Evolutionary conservation across 2,113 vertebrate species (phyloP).

Genomic region (Varanus komodoensis): DNA sequence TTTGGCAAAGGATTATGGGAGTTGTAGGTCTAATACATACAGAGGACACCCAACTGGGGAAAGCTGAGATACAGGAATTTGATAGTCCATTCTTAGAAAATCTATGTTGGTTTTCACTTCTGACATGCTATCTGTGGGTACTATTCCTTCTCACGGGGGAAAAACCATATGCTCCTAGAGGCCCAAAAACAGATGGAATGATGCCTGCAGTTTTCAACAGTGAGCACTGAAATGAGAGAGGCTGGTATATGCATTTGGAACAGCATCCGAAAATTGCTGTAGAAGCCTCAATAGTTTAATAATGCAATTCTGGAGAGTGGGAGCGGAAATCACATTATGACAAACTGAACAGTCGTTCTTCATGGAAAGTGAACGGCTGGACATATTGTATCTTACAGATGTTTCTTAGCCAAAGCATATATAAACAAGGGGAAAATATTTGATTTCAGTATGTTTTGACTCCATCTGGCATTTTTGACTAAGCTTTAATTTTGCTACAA

Average conservation of each 20-base stretch:
- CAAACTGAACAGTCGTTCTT: neutral
- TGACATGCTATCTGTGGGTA: neutral
- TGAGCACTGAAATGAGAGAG: neutral
- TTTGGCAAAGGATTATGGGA: too few species aligned
- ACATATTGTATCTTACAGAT: conserved; percentile 7
- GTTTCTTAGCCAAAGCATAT: neutral
- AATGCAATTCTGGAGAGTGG: neutral
- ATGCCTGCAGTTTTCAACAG: neutral
- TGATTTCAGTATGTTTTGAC: neutral
- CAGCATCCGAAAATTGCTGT: neutral
- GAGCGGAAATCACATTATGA: neutral
- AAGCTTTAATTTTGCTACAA: conserved; percentile 4
- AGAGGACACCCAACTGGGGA: neutral
- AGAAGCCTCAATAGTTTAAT: neutral
- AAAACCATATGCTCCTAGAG: neutral
- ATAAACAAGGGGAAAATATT: neutral
- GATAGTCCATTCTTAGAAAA: neutral
- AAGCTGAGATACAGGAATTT: neutral
- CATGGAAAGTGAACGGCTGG: neutral
- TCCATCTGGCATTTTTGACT: neutral
- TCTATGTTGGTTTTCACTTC: neutral
- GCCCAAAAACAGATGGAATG: neutral
- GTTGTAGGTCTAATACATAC: too few species aligned
- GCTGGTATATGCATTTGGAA: neutral
- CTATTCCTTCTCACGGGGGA: neutral